Evolutionary conservation across 2,113 vertebrate genomes (phyloP).

Genomic region (Arvicanthis niloticus): DNA sequence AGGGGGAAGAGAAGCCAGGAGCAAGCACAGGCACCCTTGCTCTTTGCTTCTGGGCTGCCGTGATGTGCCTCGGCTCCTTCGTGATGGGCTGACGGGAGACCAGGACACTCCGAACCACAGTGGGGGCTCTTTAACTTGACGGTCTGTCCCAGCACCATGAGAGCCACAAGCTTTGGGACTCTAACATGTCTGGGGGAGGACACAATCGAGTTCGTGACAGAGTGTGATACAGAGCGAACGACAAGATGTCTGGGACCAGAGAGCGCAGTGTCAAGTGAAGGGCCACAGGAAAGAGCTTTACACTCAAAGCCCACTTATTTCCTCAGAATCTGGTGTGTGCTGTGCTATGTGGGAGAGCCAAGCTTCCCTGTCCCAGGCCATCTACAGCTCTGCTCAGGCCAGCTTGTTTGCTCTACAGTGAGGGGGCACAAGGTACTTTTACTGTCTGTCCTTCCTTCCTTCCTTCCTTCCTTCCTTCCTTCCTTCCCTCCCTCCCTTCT

Average conservation of each 20-base stretch:
- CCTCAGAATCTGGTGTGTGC: rapidly evolving
- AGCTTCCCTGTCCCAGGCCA: rapidly evolving
- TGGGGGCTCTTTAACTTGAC: not conserved
- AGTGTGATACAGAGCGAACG: rapidly evolving
- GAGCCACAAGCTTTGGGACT: not conserved
- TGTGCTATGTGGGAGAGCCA: not conserved
- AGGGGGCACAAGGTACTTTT: not conserved
- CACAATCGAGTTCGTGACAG: not conserved
- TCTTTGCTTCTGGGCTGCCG: not conserved
- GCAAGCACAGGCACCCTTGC: not conserved
- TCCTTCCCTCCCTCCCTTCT: too few relatives aligned
- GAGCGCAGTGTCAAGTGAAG: not conserved
- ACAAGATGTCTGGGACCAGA: not conserved
- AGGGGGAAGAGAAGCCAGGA: not conserved
- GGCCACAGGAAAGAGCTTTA: not conserved
- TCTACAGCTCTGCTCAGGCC: not conserved
- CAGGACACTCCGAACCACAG: not conserved
- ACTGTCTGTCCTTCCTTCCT: too few relatives aligned
- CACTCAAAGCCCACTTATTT: rapidly evolving
- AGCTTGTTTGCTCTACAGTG: not conserved
- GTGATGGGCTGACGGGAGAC: not conserved
- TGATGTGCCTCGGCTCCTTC: not conserved
- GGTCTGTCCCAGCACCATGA: not conserved
- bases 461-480: too few relatives aligned
- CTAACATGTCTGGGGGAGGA: not conserved